Base-by-base conservation (phyloP, 2,113 vertebrate genomes). In the Ardeotis arabs region DNA sequence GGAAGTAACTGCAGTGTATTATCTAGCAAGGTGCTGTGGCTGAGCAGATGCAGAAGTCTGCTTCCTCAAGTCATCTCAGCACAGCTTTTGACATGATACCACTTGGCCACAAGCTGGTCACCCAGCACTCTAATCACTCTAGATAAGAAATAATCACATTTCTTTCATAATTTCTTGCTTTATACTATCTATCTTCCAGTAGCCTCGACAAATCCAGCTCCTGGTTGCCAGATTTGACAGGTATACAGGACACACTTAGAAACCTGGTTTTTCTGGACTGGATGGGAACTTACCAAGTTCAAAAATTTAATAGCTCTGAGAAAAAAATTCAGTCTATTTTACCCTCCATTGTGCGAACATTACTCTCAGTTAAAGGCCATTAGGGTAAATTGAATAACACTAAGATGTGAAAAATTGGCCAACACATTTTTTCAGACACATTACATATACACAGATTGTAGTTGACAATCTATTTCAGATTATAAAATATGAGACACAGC, bases 351-450 rank as follows among this genome's bases (percentile, higher is more conserved):
- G 56, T 93, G 67, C 79, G 96, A 97, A n/a, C 97, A 97, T 97
- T 97, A 98, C 79, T 98, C 97, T 98, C 89, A 87, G 87, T 95
- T 97, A 97, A 97, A 98, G 94, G 90, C 97, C 96, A 98, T 98
- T 98, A 98, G 73, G 93, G 96, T 96, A 98, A 98, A 98, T 97
- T 97, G 97, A 98, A 96, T 97, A 95, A 96, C 82, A 97, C 84
- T 19, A 89, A 62, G 39, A 97, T 86, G 93, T 69, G 68, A 96
- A 98, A 97, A 97, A 96, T 96, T 97, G 96, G 94, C 97, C 90
- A 95, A 60, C 53, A 52, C 78, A 3, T 24, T 96, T 79, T 95
- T 97, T 96, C 82, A 91, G 66, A 96, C 94, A 96, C 97, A 97
- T 98, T 96, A 97, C 86, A 85, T 20, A 37, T 31, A 79, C 47